Evolutionary conservation across 1,140 invertebrate species (phyloP), one percentile per base, ranked within the genome.

Genomic region (Ectropis grisescens): DNA sequence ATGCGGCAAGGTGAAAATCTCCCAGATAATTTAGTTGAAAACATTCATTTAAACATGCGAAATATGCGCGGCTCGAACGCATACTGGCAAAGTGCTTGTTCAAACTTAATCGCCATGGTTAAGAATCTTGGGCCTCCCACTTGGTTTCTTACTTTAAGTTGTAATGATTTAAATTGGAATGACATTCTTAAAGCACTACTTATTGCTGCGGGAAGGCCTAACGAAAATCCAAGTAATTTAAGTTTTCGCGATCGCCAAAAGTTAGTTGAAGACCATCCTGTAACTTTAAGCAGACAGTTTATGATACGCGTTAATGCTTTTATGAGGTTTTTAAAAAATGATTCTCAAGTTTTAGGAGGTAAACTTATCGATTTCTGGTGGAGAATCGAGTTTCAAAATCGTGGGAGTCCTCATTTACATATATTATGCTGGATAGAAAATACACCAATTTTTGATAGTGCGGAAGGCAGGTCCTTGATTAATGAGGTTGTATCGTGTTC

Each of bases 61-160:
- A 65, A 67, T 41, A 6, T 67, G 12, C 51, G 57, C 37, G 54
- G 54, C 29, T 55, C 61, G 29, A 33, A 47, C 32, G 46, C 60
- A 45, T 53, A 60, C 58, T 38, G 61, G 58, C 42, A 26, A 46
- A 37, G 39, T 53, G 44, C 53, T 36, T 27, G 39, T 32, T 51
- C n/a, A 23, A 38, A 50, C 8, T 32, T 64, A 14, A 23, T 62
- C 41, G 49, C 51, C 36, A 50, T 47, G 49, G 49, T 58, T 15
- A 32, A 47, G 56, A 35, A 39, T 44, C 27, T 50, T 33, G 47
- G 49, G 25, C 22, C 54, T 38, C 54, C 52, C 6, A 58, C 55
- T 11, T 70, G 49, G 11, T 75, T 74, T 37, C 19, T 71, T 13
- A 74, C 61, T 16, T 71, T 68, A 1, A 67, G 58, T 29, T 66